Percentiles rank a stretch among this genome's conserved stretches.
These are phyloP conservation scores for Coenobita brevimanus DNA, from an alignment of 1,140 invertebrate species.

Conservation along the genomic window DNA sequence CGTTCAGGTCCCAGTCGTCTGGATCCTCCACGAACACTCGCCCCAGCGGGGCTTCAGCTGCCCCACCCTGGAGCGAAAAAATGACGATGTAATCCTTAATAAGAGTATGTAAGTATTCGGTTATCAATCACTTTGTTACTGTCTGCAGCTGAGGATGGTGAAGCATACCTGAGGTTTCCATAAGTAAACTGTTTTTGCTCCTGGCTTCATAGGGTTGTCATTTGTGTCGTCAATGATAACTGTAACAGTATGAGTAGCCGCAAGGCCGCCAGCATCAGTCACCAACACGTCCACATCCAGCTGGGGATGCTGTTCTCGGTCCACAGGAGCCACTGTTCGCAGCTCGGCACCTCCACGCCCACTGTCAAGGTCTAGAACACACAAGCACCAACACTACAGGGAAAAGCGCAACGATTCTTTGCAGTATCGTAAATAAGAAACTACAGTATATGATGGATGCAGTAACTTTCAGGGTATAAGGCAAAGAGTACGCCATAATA, in stretches of 20 bases:
- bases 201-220: slow-evolving; percentile 15
- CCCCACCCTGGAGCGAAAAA: no score
- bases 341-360: slow-evolving; percentile 5
- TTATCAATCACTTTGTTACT: no score
- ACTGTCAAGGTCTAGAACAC: background rate
- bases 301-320: slow-evolving; percentile 14
- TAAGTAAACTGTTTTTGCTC: slow-evolving; percentile 8
- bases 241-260: background rate
- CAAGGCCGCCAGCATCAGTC: slow-evolving; percentile 1
- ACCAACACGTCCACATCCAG: background rate
- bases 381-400: background rate
- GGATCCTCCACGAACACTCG: no score
- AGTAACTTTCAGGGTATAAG: no score
- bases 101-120: no score
- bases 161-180: slow-evolving; percentile 6
- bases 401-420: background rate
- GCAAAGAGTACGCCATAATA: no score
- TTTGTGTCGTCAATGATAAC: slow-evolving; percentile 22
- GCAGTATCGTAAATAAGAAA: no score
- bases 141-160: no score
- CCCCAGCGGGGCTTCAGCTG: no score
- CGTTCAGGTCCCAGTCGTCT: no score
- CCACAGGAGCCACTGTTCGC: background rate
- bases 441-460: no score
- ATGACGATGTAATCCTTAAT: no score